phyloP scores from a whole-genome alignment of 2,888 invertebrate genomes.

The Calameuta filiformis region DNA sequence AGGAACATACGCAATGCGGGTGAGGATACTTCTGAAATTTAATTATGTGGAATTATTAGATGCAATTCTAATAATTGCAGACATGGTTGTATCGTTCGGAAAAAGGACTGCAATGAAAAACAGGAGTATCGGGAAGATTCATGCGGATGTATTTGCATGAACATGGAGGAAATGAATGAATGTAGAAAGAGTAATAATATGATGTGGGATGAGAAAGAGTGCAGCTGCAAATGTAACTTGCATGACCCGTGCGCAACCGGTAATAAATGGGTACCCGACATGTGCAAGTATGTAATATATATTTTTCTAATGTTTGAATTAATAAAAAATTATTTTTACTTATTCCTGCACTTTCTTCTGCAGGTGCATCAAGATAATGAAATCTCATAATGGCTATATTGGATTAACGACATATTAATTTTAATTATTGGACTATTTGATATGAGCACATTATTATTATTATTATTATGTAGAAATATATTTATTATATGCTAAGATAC shows the following conservation, averaged over 20 bases:
- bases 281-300: conserved; percentile 26
- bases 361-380: conserved; percentile 27
- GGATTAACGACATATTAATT: background rate
- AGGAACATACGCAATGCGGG: conserved; percentile 33
- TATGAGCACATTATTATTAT: background rate
- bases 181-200: conserved; percentile 20
- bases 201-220: conserved; percentile 29
- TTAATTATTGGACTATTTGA: background rate
- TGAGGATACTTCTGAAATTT: conserved; percentile 17
- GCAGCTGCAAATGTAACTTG: conserved; percentile 28
- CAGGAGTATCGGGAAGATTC: conserved; percentile 22
- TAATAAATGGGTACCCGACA: conserved; percentile 24
- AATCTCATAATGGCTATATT: background rate
- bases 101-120: conserved; percentile 21
- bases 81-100: conserved; percentile 26
- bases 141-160: conserved; percentile 31
- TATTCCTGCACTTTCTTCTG: background rate
- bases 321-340: background rate
- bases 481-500: background rate
- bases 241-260: conserved; percentile 26
- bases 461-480: background rate
- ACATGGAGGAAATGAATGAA: background rate
- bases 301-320: background rate
- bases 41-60: background rate
- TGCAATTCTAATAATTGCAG: conserved; percentile 12